Percentiles rank a stretch among this genome's conserved stretches.
Conservation (phyloP, 2,797 vertebrate genomes). For the Enteromius mattozi region DNA sequence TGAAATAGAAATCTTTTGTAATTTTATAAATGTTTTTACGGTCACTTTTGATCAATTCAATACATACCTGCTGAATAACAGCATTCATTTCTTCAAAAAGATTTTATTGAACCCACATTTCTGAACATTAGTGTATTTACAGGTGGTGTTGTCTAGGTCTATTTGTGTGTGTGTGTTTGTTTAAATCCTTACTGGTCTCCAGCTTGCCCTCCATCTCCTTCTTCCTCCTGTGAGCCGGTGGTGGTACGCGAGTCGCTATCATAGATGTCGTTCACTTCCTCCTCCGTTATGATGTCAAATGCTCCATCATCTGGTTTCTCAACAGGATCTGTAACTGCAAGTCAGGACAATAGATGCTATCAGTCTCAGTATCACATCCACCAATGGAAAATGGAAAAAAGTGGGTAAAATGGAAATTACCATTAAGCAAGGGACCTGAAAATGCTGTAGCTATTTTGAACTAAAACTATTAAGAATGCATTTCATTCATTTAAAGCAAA, state of each 20-base stretch:
- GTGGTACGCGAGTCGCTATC: conserved; percentile 83
- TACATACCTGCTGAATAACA: not conserved
- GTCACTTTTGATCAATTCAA: not conserved
- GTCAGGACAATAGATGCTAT: conserved; percentile 9
- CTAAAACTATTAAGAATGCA: not conserved
- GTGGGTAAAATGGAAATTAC: not conserved
- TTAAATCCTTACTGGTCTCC: conserved; percentile 83
- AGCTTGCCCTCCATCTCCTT: conserved; percentile 76
- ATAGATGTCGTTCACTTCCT: conserved; percentile 90
- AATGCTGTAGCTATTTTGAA: not conserved
- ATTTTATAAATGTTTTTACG: not conserved
- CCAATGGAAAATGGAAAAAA: not conserved
- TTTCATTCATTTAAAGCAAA: not conserved
- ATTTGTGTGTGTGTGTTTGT: not conserved
- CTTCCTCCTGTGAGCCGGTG: conserved; percentile 77
- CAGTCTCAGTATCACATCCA: not conserved
- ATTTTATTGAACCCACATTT: not conserved
- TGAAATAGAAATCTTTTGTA: not conserved
- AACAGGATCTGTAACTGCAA: conserved; percentile 74
- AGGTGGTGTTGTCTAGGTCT: not conserved
- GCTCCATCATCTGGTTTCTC: conserved; percentile 82
- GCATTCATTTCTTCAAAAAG: not conserved
- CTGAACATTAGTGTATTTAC: not conserved
- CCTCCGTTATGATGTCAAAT: conserved; percentile 96
- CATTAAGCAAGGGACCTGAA: not conserved